Conservation (phyloP, 2,113 vertebrate species). For the Pomatostomus ruficeps region DNA sequence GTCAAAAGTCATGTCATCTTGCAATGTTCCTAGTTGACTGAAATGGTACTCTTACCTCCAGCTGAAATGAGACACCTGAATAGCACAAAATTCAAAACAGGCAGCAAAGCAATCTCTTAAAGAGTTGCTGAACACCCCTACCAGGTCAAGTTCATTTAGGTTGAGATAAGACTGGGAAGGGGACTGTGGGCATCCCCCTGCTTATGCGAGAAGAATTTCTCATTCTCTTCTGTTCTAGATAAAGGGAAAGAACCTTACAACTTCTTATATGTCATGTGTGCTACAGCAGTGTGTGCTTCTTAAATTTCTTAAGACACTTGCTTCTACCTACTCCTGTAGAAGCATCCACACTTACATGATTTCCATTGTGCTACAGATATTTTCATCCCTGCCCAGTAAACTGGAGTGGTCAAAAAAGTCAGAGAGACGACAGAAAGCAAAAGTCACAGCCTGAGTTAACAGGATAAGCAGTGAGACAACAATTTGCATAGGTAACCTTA, state of each 20-base stretch:
- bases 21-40: neutral
- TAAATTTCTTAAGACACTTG: neutral
- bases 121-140: neutral
- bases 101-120: neutral
- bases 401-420: neutral
- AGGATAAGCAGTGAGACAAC: neutral
- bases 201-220: neutral
- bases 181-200: neutral
- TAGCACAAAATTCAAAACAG: neutral
- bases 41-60: neutral
- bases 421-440: neutral
- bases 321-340: neutral
- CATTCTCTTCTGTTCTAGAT: neutral
- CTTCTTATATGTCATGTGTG: neutral
- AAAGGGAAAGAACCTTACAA: neutral
- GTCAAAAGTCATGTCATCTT: neutral
- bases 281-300: neutral
- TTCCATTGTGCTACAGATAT: neutral
- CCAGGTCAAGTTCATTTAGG: neutral
- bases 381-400: neutral
- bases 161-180: neutral
- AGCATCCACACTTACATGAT: neutral
- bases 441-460: neutral
- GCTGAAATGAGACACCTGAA: neutral
- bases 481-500: neutral